Base-by-base conservation (phyloP, 2,113 vertebrate species). In the Thamnophis sirtalis region DNA sequence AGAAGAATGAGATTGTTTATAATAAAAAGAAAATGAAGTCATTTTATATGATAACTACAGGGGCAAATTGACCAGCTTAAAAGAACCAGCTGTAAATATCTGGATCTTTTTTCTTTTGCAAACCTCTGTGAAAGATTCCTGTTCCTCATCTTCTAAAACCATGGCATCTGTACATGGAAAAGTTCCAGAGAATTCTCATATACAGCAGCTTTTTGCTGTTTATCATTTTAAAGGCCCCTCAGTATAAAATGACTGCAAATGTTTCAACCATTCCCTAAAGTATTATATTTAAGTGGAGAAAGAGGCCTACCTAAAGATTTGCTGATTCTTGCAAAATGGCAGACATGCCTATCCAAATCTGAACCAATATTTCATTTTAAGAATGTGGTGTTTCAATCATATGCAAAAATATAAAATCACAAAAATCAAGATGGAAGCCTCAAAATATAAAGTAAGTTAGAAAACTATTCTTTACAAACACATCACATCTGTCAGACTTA, bases 61-160 rank as follows among this genome's bases (percentile, higher is more conserved):
- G 15, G 28, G 1, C 1, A 90, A 50, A 86, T 17, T 87, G 17
- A 9, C 11, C 26, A 24, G 33, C 9, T 84, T 7, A 33, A 54
- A 87, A 87, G 48, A 55, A n/a, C 6, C 53, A 73, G 22, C n/a
- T 55, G 53, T 17, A 5, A 68, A 33, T 73, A 26, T 73, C n/a
- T 55, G 51, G 24, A 89, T 50, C 63, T 94, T 53, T 68, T 94
- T 49, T 58, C 38, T 68, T 94, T 94, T 89, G 10, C 15, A 68
- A 55, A 51, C 48, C 21, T 54, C 54, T 10, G 15, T 54, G 28
- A 88, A n/a, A 84, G 3, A 55, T 11, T 84, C 88, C 54, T 48
- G 88, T 13, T 43, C 19, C 60, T 54, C 50, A 48, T 50, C 56
- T 17, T 55, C 50, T 49, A 84, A 92, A 48, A 56, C 53, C 60